phyloP scores from a whole-genome alignment of 2,888 invertebrate genomes.

The Cryptus armator region DNA sequence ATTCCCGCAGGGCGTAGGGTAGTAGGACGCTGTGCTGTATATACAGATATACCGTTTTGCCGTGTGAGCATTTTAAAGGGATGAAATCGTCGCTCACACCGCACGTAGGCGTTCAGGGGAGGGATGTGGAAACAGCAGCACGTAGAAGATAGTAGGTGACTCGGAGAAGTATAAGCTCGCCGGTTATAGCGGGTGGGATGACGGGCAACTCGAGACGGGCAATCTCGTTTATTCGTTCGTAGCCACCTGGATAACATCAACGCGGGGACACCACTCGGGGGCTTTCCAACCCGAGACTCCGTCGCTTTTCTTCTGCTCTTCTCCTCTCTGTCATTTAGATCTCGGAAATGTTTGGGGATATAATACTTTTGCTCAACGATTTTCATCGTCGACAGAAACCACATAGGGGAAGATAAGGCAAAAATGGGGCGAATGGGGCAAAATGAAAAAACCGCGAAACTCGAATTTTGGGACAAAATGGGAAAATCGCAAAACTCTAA shows the following conservation, averaged over 20 bases:
- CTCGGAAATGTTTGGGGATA: conserved; percentile 38
- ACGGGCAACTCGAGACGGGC: conserved; percentile 36
- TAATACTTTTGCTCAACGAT: conserved; percentile 30
- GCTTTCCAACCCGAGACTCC: conserved; percentile 9
- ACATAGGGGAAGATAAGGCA: neutral
- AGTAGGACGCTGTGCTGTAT: neutral
- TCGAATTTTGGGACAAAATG: no score
- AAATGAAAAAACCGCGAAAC: no score
- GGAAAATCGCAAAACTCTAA: no score
- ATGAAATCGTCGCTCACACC: conserved; percentile 36
- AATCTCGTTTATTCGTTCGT: conserved; percentile 62
- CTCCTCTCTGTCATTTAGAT: conserved; percentile 23
- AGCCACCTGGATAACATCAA: conserved; percentile 62
- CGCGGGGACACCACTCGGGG: conserved; percentile 2
- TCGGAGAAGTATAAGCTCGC: neutral
- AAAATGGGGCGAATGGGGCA: no score
- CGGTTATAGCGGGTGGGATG: conserved; percentile 44
- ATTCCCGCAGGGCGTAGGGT: neutral
- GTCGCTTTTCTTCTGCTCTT: conserved; percentile 18
- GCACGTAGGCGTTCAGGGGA: conserved; percentile 46
- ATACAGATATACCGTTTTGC: neutral
- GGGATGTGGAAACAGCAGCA: conserved; percentile 36
- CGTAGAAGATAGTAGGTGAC: conserved; percentile 40
- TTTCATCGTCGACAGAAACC: conserved; percentile 26
- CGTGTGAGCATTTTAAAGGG: conserved; percentile 23